Conservation (phyloP, 1,140 invertebrate species). For the Euura saliciscinereae region DNA sequence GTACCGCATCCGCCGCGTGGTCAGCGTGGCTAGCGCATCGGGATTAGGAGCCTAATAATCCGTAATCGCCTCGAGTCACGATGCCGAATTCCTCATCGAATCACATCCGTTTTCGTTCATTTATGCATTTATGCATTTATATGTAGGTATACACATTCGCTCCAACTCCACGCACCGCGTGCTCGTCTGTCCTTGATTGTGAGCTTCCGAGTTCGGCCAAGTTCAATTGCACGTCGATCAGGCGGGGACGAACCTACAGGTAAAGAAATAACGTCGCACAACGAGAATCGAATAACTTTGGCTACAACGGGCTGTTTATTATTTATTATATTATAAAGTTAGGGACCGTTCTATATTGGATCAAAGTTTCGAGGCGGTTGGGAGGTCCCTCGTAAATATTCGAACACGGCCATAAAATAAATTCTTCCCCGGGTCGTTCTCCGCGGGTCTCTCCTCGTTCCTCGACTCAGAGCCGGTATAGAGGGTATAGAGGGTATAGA, state of each 20-base stretch:
- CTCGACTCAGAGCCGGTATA: no score
- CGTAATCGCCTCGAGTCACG: no score
- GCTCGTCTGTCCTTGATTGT: no score
- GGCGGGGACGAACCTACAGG: not conserved
- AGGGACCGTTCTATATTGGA: not conserved
- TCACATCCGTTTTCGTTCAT: not conserved
- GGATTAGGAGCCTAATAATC: no score
- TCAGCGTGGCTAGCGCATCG: no score
- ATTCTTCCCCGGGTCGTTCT: constrained; percentile 11
- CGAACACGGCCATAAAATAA: constrained; percentile 36
- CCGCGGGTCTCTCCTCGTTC: not conserved
- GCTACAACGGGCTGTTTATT: not conserved
- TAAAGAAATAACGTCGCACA: not conserved
- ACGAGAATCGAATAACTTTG: constrained; percentile 2
- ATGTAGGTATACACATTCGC: not conserved
- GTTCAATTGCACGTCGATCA: not conserved
- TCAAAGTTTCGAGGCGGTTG: not conserved
- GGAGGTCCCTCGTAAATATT: constrained; percentile 7
- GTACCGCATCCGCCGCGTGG: no score
- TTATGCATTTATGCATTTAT: not conserved
- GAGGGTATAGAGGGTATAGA: not conserved
- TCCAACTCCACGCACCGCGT: no score
- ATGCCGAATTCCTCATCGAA: no score
- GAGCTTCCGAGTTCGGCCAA: not conserved
- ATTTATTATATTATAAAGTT: not conserved